These are phyloP conservation scores for Atlantisia rogersi DNA, from an alignment of 2,113 vertebrate genomes.

Conservation along the genomic window DNA sequence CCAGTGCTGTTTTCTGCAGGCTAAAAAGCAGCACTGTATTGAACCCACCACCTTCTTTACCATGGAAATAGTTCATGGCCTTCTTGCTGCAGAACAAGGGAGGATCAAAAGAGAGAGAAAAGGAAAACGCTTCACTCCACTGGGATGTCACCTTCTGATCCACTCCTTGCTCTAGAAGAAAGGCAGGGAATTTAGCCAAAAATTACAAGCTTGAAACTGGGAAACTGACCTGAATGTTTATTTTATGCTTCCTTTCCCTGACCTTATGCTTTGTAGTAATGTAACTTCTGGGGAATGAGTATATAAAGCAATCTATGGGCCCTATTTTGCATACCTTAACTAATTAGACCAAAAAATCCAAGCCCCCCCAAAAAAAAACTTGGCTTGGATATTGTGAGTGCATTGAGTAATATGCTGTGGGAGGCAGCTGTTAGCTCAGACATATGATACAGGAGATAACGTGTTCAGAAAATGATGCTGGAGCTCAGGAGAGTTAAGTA, in stretches of 20 bases:
- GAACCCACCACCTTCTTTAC: neutral
- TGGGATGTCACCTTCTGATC: constrained; percentile 1
- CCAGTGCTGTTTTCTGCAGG: neutral
- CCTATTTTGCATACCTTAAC: neutral
- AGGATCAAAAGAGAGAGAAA: neutral
- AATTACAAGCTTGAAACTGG: neutral
- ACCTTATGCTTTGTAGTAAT: neutral
- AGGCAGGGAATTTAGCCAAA: neutral
- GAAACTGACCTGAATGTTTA: neutral
- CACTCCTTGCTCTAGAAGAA: neutral
- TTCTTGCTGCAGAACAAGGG: neutral
- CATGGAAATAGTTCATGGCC: neutral
- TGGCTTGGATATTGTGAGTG: no score
- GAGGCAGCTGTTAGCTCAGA: neutral
- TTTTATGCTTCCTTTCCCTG: neutral
- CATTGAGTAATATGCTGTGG: no score
- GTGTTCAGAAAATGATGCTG: neutral
- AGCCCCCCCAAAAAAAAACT: rapidly evolving
- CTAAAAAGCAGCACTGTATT: neutral
- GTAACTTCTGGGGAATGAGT: neutral
- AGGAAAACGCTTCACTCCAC: neutral
- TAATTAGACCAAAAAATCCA: neutral
- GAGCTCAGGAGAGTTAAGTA: neutral
- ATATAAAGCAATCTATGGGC: neutral
- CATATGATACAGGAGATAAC: rapidly evolving